Evolutionary conservation across 2,888 invertebrate genomes (phyloP).

Genomic region (Chydorus sphaericus): DNA sequence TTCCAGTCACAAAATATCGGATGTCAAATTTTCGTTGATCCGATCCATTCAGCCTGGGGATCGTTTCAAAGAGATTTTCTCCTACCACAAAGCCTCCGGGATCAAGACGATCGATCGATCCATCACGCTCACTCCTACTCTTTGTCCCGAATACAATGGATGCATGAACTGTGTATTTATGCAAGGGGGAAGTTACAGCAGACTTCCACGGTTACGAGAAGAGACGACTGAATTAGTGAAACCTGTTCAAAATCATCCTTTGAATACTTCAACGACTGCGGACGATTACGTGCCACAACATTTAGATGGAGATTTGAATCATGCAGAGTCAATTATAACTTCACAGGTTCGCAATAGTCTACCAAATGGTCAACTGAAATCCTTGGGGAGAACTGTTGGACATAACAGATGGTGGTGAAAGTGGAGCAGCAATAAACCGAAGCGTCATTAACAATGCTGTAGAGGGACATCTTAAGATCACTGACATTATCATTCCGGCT

Average conservation of each 20-base stretch:
- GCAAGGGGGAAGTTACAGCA: not conserved
- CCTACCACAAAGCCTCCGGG: slow-evolving; percentile 1
- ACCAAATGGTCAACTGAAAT: no score
- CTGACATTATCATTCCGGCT: slow-evolving; percentile 13
- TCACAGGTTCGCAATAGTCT: no score
- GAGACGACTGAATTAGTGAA: no score
- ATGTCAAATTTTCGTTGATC: slow-evolving; percentile 14
- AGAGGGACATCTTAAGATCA: not conserved
- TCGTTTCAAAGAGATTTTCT: not conserved
- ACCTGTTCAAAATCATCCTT: no score
- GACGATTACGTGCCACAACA: not conserved
- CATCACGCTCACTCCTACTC: not conserved
- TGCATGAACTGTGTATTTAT: not conserved
- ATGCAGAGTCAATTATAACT: not conserved
- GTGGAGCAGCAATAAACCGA: no score
- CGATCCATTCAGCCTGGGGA: slow-evolving; percentile 9
- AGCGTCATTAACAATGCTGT: no score
- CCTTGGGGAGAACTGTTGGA: not conserved
- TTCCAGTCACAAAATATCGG: slow-evolving; percentile 8
- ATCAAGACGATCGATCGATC: not conserved
- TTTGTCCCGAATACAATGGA: not conserved
- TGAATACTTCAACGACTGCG: not conserved
- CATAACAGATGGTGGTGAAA: no score
- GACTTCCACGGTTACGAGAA: not conserved
- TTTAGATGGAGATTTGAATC: not conserved